phyloP scores from a whole-genome alignment of 2,888 invertebrate species.

The Tachina lurida region DNA sequence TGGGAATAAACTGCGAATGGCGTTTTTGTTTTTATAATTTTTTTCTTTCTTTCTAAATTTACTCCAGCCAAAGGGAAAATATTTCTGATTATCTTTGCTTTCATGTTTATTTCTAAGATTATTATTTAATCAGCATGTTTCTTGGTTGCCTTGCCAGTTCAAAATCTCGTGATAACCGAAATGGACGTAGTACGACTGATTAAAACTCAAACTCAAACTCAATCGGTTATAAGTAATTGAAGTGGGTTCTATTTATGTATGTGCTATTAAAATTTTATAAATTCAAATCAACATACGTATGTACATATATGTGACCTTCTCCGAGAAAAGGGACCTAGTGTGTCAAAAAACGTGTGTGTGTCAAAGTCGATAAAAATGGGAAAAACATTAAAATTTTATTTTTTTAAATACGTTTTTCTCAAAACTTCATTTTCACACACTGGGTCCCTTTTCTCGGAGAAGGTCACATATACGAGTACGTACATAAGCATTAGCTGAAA shows the following conservation, averaged over 20 bases:
- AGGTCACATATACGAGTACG: not conserved
- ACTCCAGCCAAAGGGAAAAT: not conserved
- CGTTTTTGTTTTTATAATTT: no score
- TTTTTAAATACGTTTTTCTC: no score
- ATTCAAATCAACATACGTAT: not conserved
- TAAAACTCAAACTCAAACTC: constrained; percentile 35
- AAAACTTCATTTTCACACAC: no score
- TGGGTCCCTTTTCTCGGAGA: no score
- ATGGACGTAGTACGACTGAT: constrained; percentile 42
- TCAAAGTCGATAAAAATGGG: no score
- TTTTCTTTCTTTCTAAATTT: not conserved
- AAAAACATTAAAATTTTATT: no score
- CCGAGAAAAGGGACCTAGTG: no score
- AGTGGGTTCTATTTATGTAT: constrained; percentile 32
- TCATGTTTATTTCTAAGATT: not conserved
- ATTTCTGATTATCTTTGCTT: not conserved
- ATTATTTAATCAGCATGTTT: constrained; percentile 41
- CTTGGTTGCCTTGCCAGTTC: constrained; percentile 23
- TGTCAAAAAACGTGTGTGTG: no score
- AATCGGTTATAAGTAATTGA: constrained; percentile 33
- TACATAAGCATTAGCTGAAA: no score
- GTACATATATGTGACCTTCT: no score
- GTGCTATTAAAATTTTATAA: not conserved
- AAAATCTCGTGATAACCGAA: constrained; percentile 56
- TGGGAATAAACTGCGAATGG: no score